Evolutionary conservation across 1,140 invertebrate genomes (phyloP), one percentile per base, ranked within the genome.

Genomic region (Daktulosphaira vitifoliae): DNA sequence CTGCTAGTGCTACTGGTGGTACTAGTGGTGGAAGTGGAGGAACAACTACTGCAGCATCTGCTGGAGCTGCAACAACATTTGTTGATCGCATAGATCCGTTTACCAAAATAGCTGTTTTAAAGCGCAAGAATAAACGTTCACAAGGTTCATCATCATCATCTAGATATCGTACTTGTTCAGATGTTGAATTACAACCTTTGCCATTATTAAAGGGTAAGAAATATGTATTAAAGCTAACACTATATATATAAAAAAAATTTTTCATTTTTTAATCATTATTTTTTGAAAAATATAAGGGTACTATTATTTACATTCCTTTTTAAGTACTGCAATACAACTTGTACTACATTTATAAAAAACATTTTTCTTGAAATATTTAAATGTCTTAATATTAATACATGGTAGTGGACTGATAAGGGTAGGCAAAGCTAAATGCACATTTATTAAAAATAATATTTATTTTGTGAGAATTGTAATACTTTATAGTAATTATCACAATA

Each of bases 31-130:
- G 33, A 44, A 23, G 33, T 29, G 13, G 52, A 15, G 52, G 52
- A 59, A 44, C 38, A n/a, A 25, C 53, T 16, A 11, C 29, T 33
- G 29, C 29, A 33, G 23, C 39, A 2, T 46, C 54, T 18, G 29
- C 42, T 13, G 25, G 56, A 46, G 25, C 62, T 22, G 70, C 72
- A 59, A 67, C 66, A 37, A 73, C 78, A 16, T 81, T 82, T 75
- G 80, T 81, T 51, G 80, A 82, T 72, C 76, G 80, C 66, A 81
- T 81, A 69, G 80, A 82, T 71, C 80, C 80, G 13, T 81, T 81
- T 71, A 79, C 79, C 39, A 81, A 81, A 69, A 73, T 79, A 65
- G 80, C 79, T 29, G 70, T 81, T 20, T 62, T 62, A 48, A 62
- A 62, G 29, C 56, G 56, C 23, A 62, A 62, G 20, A 81, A 81